Base-by-base conservation (phyloP, 2,888 invertebrate genomes). In the Nemotelus nigrinus region DNA sequence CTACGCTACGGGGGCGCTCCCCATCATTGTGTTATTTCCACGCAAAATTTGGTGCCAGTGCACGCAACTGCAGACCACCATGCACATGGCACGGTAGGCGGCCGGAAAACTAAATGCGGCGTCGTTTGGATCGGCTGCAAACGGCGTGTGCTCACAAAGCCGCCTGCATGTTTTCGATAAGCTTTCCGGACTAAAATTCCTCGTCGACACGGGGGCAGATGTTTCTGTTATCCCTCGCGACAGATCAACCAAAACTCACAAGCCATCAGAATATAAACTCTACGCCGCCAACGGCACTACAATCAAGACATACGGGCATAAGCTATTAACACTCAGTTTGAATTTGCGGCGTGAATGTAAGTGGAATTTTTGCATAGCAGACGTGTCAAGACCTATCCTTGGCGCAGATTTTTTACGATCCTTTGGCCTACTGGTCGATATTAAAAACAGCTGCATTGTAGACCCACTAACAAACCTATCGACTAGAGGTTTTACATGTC, bases 321-420 rank as follows among this genome's bases (percentile, higher is more conserved):
- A 55, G 50, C 3, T 6, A 2, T 3, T 76, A 7, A 39, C 39
- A 10, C 79, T 78, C 76, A 72, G 43, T 65, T 57, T 78, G 3
- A 64, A 78, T 79, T 81, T 79, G 76, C 81, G 77, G 4, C 63
- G 70, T 6, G 8, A 55, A 8, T 76, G 64, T 47, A 2, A 2
- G 0, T 79, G 79, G 78, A 25, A 64, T 2, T 80, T 80, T 58
- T 71, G 78, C 47, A 55, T 79, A 10, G 80, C 75, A 8, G 76
- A 80, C 41, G 78, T 80, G 39, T 68, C 64, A 6, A 5, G 68
- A 2, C 79, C 79, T 1, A 79, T 80, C 8, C 43, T 76, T 7
- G 78, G 80, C 3, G 78, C 76, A 4, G 78, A 80, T 53, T 78
- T 80, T 45, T 48, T 80, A 2, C 8, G 47, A 2, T 57, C 60